A percentile compares a stretch with the other conserved stretches of the same genome.
phyloP scores from a whole-genome alignment of 2,797 vertebrate species.

The Oreochromis mossambicus region DNA sequence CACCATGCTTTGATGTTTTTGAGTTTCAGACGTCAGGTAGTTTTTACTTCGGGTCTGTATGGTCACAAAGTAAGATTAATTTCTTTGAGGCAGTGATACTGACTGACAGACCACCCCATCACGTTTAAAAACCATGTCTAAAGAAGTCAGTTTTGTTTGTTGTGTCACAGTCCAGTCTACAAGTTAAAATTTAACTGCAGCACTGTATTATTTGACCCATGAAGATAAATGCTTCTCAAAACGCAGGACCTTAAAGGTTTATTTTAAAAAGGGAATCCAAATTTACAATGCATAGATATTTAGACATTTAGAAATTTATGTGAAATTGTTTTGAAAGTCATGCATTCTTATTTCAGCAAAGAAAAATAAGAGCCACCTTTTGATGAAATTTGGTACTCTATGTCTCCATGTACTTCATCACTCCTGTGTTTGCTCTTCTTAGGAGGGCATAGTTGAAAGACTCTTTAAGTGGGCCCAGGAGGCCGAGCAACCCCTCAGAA shows the following conservation, averaged over 20 bases:
- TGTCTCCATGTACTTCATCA: background rate
- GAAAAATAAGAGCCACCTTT: background rate
- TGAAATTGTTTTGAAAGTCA: background rate
- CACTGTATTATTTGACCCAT: background rate
- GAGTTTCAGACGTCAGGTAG: background rate
- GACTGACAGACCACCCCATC: background rate
- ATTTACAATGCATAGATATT: background rate
- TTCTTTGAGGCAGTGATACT: background rate
- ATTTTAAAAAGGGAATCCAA: background rate
- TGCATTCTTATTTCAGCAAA: background rate
- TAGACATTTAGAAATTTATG: background rate
- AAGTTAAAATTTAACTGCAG: conserved; percentile 3
- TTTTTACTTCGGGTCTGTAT: background rate
- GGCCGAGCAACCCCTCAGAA: conserved; percentile 92
- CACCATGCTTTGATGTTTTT: background rate
- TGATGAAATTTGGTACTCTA: background rate
- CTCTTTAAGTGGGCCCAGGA: conserved; percentile 98
- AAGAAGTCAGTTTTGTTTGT: background rate
- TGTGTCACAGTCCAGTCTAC: conserved; percentile 19
- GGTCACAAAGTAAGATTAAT: background rate
- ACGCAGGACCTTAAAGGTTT: background rate
- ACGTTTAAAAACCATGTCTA: background rate
- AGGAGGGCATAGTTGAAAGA: conserved; percentile 98
- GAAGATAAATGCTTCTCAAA: background rate
- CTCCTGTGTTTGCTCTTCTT: conserved; percentile 19